A percentile compares a stretch with the other conserved stretches of the same genome.
Evolutionary conservation across 2,797 vertebrate genomes (phyloP).

Genomic region (Nyctibius grandis): DNA sequence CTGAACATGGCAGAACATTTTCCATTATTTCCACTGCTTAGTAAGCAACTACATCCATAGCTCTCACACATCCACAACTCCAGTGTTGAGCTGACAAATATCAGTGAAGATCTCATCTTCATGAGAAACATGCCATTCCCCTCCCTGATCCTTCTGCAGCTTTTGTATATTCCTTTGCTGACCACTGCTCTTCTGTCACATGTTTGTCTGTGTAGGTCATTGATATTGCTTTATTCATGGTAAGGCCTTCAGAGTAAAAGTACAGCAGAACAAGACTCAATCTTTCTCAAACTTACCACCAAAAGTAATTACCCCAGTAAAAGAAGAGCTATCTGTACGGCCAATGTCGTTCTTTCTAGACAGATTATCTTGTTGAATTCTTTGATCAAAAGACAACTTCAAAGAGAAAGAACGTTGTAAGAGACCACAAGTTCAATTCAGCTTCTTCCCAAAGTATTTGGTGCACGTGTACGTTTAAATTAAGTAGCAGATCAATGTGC

Average conservation of each 20-base stretch:
- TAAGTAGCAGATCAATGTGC: neutral
- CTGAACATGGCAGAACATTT: neutral
- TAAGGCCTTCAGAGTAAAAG: neutral
- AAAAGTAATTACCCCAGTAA: neutral
- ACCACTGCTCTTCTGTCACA: neutral
- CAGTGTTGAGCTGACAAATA: neutral
- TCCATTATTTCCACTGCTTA: neutral
- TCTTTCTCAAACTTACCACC: neutral
- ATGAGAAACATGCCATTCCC: fast-evolving
- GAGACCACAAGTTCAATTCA: neutral
- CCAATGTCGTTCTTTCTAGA: neutral
- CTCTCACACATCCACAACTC: neutral
- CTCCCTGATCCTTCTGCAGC: neutral
- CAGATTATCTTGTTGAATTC: neutral
- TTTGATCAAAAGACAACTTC: neutral
- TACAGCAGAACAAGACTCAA: neutral
- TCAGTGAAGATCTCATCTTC: neutral
- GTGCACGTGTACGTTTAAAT: neutral
- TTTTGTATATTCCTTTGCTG: neutral
- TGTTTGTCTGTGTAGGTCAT: neutral
- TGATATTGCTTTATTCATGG: neutral
- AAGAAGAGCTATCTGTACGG: neutral
- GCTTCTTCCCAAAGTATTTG: neutral
- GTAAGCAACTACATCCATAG: neutral
- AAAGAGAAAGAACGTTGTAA: neutral